Evolutionary conservation across 1,140 invertebrate species (phyloP), one percentile per base, ranked within the genome.

Genomic region (Bombus waltoni): DNA sequence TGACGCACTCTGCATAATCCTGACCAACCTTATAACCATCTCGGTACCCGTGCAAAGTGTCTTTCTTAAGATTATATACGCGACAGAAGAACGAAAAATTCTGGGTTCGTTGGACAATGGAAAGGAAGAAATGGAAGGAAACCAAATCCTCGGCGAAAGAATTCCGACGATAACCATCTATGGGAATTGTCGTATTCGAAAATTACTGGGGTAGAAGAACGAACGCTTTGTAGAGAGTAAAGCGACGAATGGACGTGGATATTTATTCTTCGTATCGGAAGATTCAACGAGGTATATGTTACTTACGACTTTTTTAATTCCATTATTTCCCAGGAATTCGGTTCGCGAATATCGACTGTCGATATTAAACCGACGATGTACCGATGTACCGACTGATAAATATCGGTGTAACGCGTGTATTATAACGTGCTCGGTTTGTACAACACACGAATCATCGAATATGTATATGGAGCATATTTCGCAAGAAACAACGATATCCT

Each of bases 51-150:
- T 81, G 59, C 77, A 87, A 83, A 80, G 74, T 86, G 40, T 47
- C 62, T 38, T 18, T 47, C 62, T 38, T 18, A 40, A 57, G 71
- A 88, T 89, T 80, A 81, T 73, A 77, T 53, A 40, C 47, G 71
- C 72, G 80, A 89, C 84, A 81, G 83, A 89, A 40, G 75, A 86
- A 42, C 42, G 40, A 44, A 38, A 40, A 66, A 74, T 68, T 70
- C 83, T 32, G 72, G 38, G 28, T 78, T 78, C 73, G 38, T 68
- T 73, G 71, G 44, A 66, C 40, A 71, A 42, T 28, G 70, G 10
- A 40, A 62, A 40, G 53, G 47, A 81, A 72, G 28, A 18, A 77
- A 77, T 15, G 57, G 40, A n/a, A 77, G 71, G 74, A 47, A 81
- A 44, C 5, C n/a, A 44, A 4, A 15, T 28, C n/a, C 53, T 18